Evolutionary conservation across 2,888 invertebrate genomes (phyloP).

Genomic region (Galeruca laticollis): DNA sequence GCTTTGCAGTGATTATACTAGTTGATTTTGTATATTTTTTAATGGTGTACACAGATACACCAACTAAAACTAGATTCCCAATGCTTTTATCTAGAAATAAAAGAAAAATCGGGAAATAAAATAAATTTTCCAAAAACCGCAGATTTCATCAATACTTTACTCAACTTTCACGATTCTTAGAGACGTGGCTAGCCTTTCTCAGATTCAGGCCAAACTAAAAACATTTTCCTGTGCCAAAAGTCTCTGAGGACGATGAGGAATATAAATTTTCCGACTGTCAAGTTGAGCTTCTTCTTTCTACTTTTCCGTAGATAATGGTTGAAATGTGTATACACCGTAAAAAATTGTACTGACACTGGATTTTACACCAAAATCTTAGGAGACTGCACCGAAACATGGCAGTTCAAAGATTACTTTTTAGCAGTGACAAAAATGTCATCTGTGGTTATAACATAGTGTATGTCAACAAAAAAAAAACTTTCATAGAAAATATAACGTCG

Average conservation of each 20-base stretch:
- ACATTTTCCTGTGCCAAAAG: constrained; percentile 36
- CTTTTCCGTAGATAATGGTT: constrained; percentile 32
- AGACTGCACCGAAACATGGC: background rate
- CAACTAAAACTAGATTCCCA: background rate
- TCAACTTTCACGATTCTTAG: constrained; percentile 20
- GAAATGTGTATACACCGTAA: constrained; percentile 18
- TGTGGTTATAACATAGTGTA: background rate
- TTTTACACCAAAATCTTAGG: background rate
- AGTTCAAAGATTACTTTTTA: background rate
- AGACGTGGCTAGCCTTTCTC: constrained; percentile 26
- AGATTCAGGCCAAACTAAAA: constrained; percentile 31
- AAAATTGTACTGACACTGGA: constrained; percentile 7
- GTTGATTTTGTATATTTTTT: background rate
- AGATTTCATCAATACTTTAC: constrained; percentile 30
- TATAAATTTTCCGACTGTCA: constrained; percentile 39
- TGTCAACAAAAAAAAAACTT: background rate
- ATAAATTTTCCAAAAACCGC: constrained; percentile 29
- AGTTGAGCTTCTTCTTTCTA: constrained; percentile 33
- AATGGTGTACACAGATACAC: background rate
- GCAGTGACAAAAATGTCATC: background rate
- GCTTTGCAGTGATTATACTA: background rate
- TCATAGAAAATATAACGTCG: no score
- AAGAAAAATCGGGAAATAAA: constrained; percentile 20
- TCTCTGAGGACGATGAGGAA: constrained; percentile 28
- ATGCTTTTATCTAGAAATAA: constrained; percentile 12